A percentile compares a stretch with the other conserved stretches of the same genome.
These are phyloP conservation scores for Poeciliopsis infans DNA, from an alignment of 2,797 vertebrate species.

Conservation along the genomic window DNA sequence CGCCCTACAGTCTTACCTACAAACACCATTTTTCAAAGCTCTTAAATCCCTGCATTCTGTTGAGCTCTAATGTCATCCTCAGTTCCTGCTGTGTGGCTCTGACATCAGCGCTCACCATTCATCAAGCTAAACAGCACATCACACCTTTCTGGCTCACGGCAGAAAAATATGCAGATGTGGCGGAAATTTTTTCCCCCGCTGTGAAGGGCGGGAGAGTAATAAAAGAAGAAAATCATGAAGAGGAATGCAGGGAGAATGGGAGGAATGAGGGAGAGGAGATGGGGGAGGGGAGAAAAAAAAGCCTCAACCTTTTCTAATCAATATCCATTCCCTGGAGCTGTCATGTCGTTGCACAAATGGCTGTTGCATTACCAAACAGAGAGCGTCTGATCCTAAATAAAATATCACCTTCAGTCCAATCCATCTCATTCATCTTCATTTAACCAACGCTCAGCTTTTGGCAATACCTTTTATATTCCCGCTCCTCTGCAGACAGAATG, in stretches of 20 bases:
- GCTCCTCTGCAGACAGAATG: slow-evolving; percentile 53
- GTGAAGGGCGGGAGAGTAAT: slow-evolving; percentile 35
- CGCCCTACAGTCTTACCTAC: background rate
- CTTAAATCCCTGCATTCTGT: slow-evolving; percentile 21
- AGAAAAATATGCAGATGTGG: slow-evolving; percentile 29
- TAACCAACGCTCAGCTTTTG: slow-evolving; percentile 73
- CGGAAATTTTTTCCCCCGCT: slow-evolving; percentile 20
- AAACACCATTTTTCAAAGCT: background rate
- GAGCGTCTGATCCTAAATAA: slow-evolving; percentile 83
- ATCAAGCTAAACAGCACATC: slow-evolving; percentile 73
- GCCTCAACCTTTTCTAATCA: slow-evolving; percentile 81
- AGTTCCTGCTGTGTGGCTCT: slow-evolving; percentile 59
- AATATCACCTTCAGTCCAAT: slow-evolving; percentile 84
- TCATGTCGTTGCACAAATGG: slow-evolving; percentile 78
- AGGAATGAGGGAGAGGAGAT: background rate
- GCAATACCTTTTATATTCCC: slow-evolving; percentile 70
- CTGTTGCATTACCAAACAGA: slow-evolving; percentile 81
- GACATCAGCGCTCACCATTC: slow-evolving; percentile 71
- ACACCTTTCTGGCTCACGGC: slow-evolving; percentile 57
- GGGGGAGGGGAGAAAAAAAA: slow-evolving; percentile 4
- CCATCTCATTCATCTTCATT: slow-evolving; percentile 82
- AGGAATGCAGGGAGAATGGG: slow-evolving; percentile 2
- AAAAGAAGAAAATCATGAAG: slow-evolving; percentile 48
- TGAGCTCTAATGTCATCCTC: slow-evolving; percentile 67
- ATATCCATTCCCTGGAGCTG: slow-evolving; percentile 84